A percentile compares a stretch with the other conserved stretches of the same genome.
These are phyloP conservation scores for Xiphophorus birchmanni DNA, from an alignment of 2,797 vertebrate genomes.

Conservation along the genomic window DNA sequence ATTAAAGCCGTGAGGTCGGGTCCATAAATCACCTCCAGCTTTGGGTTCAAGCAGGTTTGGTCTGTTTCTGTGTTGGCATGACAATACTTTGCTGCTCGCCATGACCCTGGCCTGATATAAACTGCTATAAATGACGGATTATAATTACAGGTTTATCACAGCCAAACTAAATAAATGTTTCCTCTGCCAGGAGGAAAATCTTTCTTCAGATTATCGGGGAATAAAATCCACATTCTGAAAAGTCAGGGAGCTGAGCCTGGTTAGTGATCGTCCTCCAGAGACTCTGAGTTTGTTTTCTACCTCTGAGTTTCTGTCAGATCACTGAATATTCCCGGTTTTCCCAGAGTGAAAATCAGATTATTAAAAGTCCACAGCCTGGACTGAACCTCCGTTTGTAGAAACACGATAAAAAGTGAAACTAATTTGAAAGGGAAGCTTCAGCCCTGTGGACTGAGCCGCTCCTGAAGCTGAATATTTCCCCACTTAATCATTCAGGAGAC, in stretches of 20 bases:
- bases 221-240: background rate
- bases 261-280: background rate
- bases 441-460: conserved; percentile 36
- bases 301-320: background rate
- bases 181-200: background rate
- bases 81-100: background rate
- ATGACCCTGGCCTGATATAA: background rate
- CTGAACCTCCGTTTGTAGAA: background rate
- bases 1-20: background rate
- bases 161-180: background rate
- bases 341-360: background rate
- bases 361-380: conserved; percentile 22
- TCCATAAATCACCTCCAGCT: background rate
- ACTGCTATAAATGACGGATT: background rate
- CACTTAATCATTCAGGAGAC: conserved; percentile 69
- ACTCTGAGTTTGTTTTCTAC: background rate
- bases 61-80: background rate
- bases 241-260: background rate
- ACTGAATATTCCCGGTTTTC: conserved; percentile 3
- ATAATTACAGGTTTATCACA: background rate
- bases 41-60: background rate
- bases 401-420: conserved; percentile 5
- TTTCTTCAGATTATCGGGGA: background rate
- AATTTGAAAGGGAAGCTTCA: conserved; percentile 42
- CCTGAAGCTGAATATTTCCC: conserved; percentile 54